phyloP scores from a whole-genome alignment of 2,797 vertebrate species.

The Malacoctenus gilli region DNA sequence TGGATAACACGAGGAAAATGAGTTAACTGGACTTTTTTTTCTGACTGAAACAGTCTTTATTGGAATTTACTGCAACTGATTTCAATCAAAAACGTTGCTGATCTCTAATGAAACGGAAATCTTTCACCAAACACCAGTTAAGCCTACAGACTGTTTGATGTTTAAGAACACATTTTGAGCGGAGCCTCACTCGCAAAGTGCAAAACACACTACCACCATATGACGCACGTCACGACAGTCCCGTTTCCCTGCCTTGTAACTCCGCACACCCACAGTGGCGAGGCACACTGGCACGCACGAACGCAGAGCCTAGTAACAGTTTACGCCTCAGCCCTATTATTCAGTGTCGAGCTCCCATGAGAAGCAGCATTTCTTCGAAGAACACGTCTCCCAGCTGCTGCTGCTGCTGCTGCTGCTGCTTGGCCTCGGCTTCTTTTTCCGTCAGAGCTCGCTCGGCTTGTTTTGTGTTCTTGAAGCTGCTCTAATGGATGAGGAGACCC shows the following conservation, averaged over 20 bases:
- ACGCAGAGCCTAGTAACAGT: conserved; percentile 23
- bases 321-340: conserved; percentile 34
- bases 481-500: conserved; percentile 36
- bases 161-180: conserved; percentile 65
- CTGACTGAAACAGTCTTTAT: conserved; percentile 15
- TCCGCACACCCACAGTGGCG: conserved; percentile 13
- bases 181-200: conserved; percentile 53
- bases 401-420: conserved; percentile 44
- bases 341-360: conserved; percentile 22
- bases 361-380: conserved; percentile 26
- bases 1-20: conserved; percentile 12
- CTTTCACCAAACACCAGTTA: conserved; percentile 48
- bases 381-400: conserved; percentile 48
- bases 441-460: conserved; percentile 28
- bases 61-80: conserved; percentile 16
- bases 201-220: conserved; percentile 67
- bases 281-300: conserved; percentile 23
- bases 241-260: conserved; percentile 10
- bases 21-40: conserved; percentile 18
- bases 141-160: conserved; percentile 53
- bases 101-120: conserved; percentile 18
- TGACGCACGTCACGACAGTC: conserved; percentile 48
- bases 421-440: conserved; percentile 23
- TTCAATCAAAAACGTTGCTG: conserved; percentile 22
- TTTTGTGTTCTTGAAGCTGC: conserved; percentile 29